A percentile compares a stretch with the other conserved stretches of the same genome.
phyloP scores from a whole-genome alignment of 1,140 invertebrate species.

The Argopecten irradians region DNA sequence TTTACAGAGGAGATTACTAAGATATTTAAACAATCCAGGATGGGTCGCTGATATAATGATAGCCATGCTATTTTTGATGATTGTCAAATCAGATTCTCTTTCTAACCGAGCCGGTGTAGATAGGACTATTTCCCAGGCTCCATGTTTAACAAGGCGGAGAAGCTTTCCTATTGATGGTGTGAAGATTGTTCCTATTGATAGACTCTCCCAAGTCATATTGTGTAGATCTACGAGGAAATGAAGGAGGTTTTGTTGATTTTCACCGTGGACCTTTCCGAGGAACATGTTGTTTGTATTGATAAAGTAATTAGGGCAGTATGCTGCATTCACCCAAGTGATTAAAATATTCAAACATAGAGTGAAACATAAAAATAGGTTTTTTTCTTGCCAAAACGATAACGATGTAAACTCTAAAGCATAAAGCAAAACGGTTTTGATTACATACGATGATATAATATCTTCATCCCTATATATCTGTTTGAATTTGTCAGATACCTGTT shows the following conservation, averaged over 20 bases:
- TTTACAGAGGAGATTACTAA: neutral
- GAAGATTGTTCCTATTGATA: neutral
- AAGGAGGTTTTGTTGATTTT: neutral
- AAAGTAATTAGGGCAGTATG: constrained; percentile 30
- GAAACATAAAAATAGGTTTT: constrained; percentile 2
- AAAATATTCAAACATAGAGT: constrained; percentile 23
- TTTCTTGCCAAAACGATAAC: neutral
- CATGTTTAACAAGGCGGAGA: neutral
- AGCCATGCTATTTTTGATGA: no score
- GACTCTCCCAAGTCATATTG: neutral
- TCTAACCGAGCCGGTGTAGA: no score
- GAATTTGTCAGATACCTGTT: neutral
- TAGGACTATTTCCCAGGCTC: neutral
- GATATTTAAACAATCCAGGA: no score
- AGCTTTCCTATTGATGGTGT: neutral
- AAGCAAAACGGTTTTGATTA: neutral
- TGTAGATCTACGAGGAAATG: neutral
- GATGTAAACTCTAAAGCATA: neutral
- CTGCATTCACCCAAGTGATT: neutral
- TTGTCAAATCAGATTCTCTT: no score
- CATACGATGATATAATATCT: neutral
- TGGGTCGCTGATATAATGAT: no score
- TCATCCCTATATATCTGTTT: neutral
- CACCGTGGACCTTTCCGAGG: neutral
- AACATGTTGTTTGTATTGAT: constrained; percentile 27